Evolutionary conservation across 2,888 invertebrate genomes (phyloP).

Genomic region (Nomada flava): DNA sequence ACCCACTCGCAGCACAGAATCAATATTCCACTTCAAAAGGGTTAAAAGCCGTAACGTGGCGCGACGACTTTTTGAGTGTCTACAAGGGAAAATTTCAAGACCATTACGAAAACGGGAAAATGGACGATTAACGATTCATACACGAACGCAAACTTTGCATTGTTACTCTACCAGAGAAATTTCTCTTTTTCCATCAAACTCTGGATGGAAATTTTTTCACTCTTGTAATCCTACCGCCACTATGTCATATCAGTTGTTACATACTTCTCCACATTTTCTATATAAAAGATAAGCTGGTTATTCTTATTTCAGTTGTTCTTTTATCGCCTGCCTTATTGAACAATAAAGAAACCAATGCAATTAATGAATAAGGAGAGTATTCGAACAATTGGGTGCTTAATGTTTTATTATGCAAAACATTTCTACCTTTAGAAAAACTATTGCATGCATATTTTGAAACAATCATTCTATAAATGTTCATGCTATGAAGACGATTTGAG

Average conservation of each 20-base stretch:
- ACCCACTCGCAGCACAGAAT: neutral
- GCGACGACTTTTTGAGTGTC: constrained; percentile 16
- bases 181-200: neutral
- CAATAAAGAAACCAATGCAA: no score
- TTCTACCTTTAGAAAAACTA: no score
- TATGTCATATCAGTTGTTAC: neutral
- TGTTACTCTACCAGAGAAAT: constrained; percentile 13
- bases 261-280: neutral
- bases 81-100: constrained; percentile 34
- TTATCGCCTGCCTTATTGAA: no score
- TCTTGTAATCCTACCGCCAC: neutral
- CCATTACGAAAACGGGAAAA: constrained; percentile 9
- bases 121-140: neutral
- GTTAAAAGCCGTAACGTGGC: constrained; percentile 27
- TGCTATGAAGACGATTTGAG: no score
- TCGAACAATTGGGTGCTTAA: no score
- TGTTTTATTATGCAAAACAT: no score
- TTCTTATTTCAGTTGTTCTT: no score
- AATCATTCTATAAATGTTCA: no score
- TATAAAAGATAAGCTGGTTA: no score
- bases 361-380: no score
- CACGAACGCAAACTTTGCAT: constrained; percentile 6
- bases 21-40: constrained; percentile 28
- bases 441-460: no score
- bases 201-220: neutral